These are phyloP conservation scores for Centropristis striata DNA, from an alignment of 2,113 vertebrate species.

Conservation along the genomic window DNA sequence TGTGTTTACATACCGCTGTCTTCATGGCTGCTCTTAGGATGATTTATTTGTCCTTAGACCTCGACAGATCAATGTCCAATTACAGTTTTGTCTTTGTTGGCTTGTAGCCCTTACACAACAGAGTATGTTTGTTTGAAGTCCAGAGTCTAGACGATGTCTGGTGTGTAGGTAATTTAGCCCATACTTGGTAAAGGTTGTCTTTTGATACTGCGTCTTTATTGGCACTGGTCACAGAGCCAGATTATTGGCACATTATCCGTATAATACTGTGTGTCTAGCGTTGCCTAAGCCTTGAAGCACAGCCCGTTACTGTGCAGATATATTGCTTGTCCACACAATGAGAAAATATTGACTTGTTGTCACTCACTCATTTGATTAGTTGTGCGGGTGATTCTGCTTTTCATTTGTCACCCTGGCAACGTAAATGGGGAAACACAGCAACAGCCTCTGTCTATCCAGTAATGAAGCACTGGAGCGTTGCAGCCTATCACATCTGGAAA, in stretches of 20 bases:
- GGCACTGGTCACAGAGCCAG: slow-evolving; percentile 43
- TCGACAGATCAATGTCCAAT: slow-evolving; percentile 72
- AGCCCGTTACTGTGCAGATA: slow-evolving; percentile 63
- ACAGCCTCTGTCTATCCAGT: slow-evolving; percentile 36
- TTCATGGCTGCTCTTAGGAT: slow-evolving; percentile 36
- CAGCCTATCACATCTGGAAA: slow-evolving; percentile 75
- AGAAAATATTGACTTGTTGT: slow-evolving; percentile 83
- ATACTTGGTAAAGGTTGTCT: slow-evolving; percentile 55
- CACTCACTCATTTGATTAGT: slow-evolving; percentile 81
- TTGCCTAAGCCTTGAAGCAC: slow-evolving; percentile 56
- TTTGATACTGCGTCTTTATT: slow-evolving; percentile 57
- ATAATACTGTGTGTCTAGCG: slow-evolving; percentile 49
- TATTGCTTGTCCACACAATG: slow-evolving; percentile 80
- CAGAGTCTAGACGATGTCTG: slow-evolving; percentile 52
- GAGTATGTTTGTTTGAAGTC: slow-evolving; percentile 43
- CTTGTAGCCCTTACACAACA: slow-evolving; percentile 44
- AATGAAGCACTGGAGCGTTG: slow-evolving; percentile 63
- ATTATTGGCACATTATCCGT: slow-evolving; percentile 74
- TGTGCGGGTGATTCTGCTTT: slow-evolving; percentile 73
- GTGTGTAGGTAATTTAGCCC: slow-evolving; percentile 47
- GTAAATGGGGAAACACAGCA: slow-evolving; percentile 59
- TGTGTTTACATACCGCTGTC: slow-evolving; percentile 32
- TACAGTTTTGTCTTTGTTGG: slow-evolving; percentile 63
- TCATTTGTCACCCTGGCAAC: slow-evolving; percentile 79
- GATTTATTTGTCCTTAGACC: slow-evolving; percentile 64